Evolutionary conservation across 2,888 invertebrate species (phyloP), one percentile per base, ranked within the genome.

Genomic region (Ferrisia virgata): DNA sequence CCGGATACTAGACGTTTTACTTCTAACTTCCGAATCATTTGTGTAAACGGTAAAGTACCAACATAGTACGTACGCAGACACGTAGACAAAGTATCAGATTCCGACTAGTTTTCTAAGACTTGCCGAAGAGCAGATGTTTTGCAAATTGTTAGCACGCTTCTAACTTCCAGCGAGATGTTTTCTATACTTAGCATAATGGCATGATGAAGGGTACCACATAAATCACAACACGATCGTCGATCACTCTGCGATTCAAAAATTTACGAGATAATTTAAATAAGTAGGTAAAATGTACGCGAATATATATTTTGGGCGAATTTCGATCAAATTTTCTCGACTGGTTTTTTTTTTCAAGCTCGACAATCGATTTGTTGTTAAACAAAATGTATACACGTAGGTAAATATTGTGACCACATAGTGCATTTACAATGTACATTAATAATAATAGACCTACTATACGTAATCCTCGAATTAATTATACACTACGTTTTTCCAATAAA

Each of bases 1-100:
- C 18, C 40, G 78, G 83, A 39, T 39, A 82, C 81, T 33, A 39
- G 79, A 58, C 58, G 76, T 40, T 64, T 43, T 36, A 15, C 53
- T 53, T 22, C 22, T n/a, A 53, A 64, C 64, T 64, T 64, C 64
- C 64, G 64, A 64, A 64, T 28, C 64, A 64, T 64, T 64, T 64
- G 28, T 22, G 11, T 9, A 18, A 3, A 47, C 13, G 22, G 18
- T 53, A 53, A 22, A 22, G 53, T 22, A 53, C n/a, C n/a, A n/a
- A n/a, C n/a, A n/a, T n/a, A n/a, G n/a, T n/a, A n/a, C 39, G 11
- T 11, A 11, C 6, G 39, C 6, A 8, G 39, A 39, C 28, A 28
- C 28, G 58, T 2, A 8, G 58, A 28, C 64, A 31, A 25, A 64
- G 64, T 64, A 28, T 64, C 64, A 28, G 28, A 64, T 64, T 64